Percentiles rank a stretch among this genome's conserved stretches.
phyloP scores from a whole-genome alignment of 2,113 vertebrate genomes.

The Meleagris gallopavo region DNA sequence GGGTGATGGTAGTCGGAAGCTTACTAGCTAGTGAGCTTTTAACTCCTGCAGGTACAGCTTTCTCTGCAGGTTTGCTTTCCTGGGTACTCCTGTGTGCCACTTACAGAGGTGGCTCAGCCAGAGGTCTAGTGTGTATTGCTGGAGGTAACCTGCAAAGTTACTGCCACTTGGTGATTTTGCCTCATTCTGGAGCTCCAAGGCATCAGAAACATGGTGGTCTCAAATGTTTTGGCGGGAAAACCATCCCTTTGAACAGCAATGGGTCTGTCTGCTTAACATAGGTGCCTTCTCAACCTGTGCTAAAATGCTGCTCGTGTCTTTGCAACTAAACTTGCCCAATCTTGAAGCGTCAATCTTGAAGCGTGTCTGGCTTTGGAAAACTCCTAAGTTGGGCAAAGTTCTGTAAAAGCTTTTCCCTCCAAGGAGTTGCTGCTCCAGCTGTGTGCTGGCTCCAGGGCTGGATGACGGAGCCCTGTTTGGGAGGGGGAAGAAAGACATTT shows the following conservation, averaged over 20 bases:
- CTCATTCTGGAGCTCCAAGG: background rate
- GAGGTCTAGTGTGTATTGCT: background rate
- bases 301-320: background rate
- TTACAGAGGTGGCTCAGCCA: background rate
- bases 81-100: background rate
- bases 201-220: background rate
- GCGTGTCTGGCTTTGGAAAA: background rate
- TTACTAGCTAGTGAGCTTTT: background rate
- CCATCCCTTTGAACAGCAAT: background rate
- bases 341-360: background rate
- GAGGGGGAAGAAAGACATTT: background rate
- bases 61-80: background rate
- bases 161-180: background rate
- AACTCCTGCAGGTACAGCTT: background rate
- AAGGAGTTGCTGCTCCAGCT: background rate
- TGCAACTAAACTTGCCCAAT: background rate
- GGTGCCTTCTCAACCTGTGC: background rate
- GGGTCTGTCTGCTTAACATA: background rate
- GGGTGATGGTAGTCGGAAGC: background rate
- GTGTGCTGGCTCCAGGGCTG: background rate
- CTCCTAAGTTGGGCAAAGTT: background rate
- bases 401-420: background rate
- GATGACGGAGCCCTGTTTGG: background rate
- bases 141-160: background rate
- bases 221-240: background rate